These are phyloP conservation scores for Isoperla grammatica DNA, from an alignment of 2,888 invertebrate genomes.

Conservation along the genomic window DNA sequence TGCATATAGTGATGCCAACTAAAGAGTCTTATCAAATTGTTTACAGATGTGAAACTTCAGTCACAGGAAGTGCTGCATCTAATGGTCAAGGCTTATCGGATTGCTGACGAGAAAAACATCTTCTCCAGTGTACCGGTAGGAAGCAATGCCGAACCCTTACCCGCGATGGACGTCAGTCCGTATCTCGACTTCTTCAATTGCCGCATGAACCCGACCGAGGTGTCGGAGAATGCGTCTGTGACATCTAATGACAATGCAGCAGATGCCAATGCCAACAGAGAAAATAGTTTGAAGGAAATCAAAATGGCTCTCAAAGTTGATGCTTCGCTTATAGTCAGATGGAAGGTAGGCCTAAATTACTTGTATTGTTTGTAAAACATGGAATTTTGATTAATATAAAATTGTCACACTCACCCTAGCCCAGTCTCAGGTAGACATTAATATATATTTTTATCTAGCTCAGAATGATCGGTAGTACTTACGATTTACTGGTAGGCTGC, in stretches of 20 bases:
- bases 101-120: constrained; percentile 10
- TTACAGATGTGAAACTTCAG: constrained; percentile 44
- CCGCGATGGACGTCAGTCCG: constrained; percentile 20
- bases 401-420: no score
- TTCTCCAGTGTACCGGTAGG: constrained; percentile 22
- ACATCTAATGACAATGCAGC: not conserved
- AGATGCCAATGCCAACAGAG: not conserved
- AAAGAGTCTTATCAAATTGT: not conserved
- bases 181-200: constrained; percentile 26
- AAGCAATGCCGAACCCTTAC: not conserved
- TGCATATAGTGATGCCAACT: not conserved
- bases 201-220: not conserved
- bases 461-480: no score
- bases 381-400: no score
- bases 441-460: no score
- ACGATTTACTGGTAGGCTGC: no score
- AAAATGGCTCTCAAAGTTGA: constrained; percentile 36
- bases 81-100: constrained; percentile 46
- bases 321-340: constrained; percentile 43
- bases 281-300: constrained; percentile 14
- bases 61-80: constrained; percentile 51
- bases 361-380: no score
- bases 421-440: no score
- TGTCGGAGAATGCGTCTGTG: not conserved
- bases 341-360: constrained; percentile 44